Evolutionary conservation across 2,113 vertebrate species (phyloP).

Genomic region (Notiomystis cincta): DNA sequence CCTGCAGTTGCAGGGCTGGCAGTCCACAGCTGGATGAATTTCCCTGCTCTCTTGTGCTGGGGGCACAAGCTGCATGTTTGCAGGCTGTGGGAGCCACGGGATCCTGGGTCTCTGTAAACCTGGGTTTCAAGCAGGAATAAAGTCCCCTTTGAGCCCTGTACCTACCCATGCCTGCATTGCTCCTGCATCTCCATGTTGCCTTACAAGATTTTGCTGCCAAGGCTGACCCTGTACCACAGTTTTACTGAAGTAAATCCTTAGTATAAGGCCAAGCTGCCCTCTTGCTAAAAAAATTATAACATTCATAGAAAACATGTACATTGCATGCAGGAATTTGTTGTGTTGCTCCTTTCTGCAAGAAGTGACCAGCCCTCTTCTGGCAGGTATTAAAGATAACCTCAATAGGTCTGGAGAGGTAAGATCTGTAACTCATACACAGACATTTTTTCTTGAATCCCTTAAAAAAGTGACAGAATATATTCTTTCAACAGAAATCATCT

Average conservation of each 20-base stretch:
- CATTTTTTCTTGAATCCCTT: not conserved
- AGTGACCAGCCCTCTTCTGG: not conserved
- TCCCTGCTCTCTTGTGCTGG: not conserved
- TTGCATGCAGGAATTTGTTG: not conserved
- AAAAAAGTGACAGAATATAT: not conserved
- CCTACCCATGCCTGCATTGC: not conserved
- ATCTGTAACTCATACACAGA: not conserved
- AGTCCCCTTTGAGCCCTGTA: not conserved
- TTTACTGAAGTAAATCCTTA: not conserved
- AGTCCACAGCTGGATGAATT: not conserved
- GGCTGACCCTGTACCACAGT: not conserved
- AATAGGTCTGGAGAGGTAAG: not conserved
- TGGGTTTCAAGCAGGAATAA: not conserved
- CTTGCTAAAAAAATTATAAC: not conserved
- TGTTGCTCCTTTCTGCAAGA: not conserved
- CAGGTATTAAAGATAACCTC: accelerated
- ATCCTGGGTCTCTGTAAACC: not conserved
- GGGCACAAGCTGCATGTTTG: not conserved
- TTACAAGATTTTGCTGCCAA: not conserved
- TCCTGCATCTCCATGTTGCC: not conserved
- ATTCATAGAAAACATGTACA: not conserved
- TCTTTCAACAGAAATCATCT: not conserved
- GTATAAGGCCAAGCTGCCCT: not conserved
- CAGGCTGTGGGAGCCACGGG: not conserved
- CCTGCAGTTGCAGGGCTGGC: not conserved